These are phyloP conservation scores for Lysandra bellargus DNA, from an alignment of 2,888 invertebrate genomes.

Conservation along the genomic window DNA sequence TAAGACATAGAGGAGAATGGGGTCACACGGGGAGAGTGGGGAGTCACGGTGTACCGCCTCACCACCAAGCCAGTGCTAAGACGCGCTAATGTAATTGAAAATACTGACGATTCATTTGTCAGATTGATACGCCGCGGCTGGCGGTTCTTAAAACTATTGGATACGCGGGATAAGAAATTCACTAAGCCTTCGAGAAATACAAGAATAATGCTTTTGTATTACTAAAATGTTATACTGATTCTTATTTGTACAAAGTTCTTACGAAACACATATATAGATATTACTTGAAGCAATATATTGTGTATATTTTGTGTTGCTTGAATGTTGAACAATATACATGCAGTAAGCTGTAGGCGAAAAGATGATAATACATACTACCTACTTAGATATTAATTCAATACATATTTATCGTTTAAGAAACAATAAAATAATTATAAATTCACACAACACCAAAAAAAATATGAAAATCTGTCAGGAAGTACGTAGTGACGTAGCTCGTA, in stretches of 20 bases:
- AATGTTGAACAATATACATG: too few relatives aligned
- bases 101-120: neutral
- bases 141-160: slow-evolving; percentile 1
- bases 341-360: too few relatives aligned
- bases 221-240: too few relatives aligned
- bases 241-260: too few relatives aligned
- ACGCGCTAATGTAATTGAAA: slow-evolving; percentile 13
- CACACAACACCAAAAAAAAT: neutral
- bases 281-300: too few relatives aligned
- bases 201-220: neutral
- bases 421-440: neutral
- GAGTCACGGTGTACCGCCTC: neutral
- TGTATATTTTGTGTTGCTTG: too few relatives aligned
- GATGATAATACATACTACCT: too few relatives aligned
- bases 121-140: neutral
- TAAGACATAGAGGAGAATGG: neutral
- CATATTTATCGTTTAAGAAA: too few relatives aligned
- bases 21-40: neutral
- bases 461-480: neutral
- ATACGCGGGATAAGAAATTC: neutral
- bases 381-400: too few relatives aligned
- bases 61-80: neutral
- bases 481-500: neutral
- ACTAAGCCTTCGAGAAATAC: neutral
- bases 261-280: too few relatives aligned